Base-by-base conservation (phyloP, 2,113 vertebrate species). In the Colaptes auratus region DNA sequence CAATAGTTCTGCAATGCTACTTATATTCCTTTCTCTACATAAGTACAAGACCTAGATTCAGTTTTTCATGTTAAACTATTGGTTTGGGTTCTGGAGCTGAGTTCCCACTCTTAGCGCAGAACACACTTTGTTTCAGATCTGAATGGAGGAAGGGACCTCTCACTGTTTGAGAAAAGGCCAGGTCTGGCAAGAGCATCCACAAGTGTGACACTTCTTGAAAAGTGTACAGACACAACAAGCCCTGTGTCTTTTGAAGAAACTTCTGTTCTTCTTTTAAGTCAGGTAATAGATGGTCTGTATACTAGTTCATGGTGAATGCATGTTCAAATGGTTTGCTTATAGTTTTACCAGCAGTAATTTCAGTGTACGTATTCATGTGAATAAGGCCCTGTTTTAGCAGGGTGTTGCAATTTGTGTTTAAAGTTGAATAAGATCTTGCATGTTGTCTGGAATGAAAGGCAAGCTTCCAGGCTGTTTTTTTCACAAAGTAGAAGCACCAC, bases 141-240 rank as follows among this genome's bases (percentile, higher is more conserved):
- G 65, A 75, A 31, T 10, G 14, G 27, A n/a, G 67, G 66, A 81
- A 89, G 42, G 23, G n/a, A 60, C 30, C 11, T 36, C 48, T 80
- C 21, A 42, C 56, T 1, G 0, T n/a, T 12, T 0, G 2, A 28
- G 35, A 70, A 36, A 0, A 3, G 63, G n/a, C 3, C 6, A 2
- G 33, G 33, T 44, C 60, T 74, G 52, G 20, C 70, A 73, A 84
- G 61, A 67, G 63, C 15, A 76, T 50, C 39, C 4, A 0, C 24
- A 61, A 46, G 9, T 1, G 6, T 13, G 52, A 42, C 59, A 25
- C 27, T 70, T 85, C 35, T 70, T 48, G 79, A 56, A 70, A 93
- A 63, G 48, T 18, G 7, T 0, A 0, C 21, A 55, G 25, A 48
- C 10, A 1, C n/a, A 53, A 58, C 1, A 2, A 28, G 15, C 15